Percentiles rank a stretch among this genome's conserved stretches.
phyloP scores from a whole-genome alignment of 2,888 invertebrate genomes.

The Scaptomyza reducta region DNA sequence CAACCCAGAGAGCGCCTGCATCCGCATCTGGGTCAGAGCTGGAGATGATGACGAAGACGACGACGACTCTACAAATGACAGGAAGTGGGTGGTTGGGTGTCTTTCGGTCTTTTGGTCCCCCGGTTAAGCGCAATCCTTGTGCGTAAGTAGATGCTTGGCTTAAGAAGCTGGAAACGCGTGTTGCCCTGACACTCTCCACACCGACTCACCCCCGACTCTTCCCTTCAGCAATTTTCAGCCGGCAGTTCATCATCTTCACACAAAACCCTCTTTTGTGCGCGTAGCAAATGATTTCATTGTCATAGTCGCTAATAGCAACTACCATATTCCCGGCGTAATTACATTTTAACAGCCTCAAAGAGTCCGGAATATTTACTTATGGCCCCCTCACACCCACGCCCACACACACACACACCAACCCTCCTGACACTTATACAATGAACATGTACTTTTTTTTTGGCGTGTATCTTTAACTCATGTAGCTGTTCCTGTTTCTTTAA shows the following conservation, averaged over 20 bases:
- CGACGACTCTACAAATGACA: conserved; percentile 60
- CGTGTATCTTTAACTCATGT: conserved; percentile 22
- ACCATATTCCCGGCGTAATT: conserved; percentile 67
- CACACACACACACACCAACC: conserved; percentile 15
- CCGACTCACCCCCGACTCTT: background rate
- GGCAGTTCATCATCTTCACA: background rate
- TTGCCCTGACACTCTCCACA: conserved; percentile 20
- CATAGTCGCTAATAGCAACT: conserved; percentile 78
- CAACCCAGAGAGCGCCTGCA: conserved; percentile 22
- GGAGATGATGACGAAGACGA: conserved; percentile 31
- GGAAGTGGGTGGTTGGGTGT: conserved; percentile 44
- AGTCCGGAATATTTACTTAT: conserved; percentile 70
- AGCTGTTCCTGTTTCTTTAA: conserved; percentile 15
- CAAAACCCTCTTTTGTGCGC: background rate
- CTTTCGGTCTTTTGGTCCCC: conserved; percentile 6
- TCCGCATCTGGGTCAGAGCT: conserved; percentile 72
- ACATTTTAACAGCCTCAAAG: conserved; percentile 77
- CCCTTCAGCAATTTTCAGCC: background rate
- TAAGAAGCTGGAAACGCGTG: conserved; percentile 51
- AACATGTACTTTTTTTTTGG: conserved; percentile 11
- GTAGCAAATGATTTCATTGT: conserved; percentile 70
- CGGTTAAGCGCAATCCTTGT: conserved; percentile 19
- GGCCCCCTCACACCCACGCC: conserved; percentile 32
- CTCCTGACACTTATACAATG: conserved; percentile 36
- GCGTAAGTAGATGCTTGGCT: conserved; percentile 47